phyloP scores from a whole-genome alignment of 2,888 invertebrate genomes.

The Cecidostiba fungosa region DNA sequence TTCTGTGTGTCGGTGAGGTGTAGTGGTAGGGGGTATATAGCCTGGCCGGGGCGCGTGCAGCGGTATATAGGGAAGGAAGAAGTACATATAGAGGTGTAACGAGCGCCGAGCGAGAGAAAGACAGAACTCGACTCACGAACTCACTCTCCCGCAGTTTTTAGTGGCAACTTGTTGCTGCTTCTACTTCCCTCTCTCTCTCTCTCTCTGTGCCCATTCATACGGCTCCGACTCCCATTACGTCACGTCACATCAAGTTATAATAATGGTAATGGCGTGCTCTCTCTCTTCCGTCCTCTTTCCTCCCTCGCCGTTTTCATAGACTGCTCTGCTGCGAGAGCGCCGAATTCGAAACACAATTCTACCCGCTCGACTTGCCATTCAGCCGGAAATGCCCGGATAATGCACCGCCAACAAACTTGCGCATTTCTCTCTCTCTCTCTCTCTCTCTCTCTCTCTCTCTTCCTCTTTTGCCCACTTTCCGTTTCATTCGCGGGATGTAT shows the following conservation, averaged over 20 bases:
- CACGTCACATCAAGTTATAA: conserved; percentile 81
- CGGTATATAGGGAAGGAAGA: conserved; percentile 79
- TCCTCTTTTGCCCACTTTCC: no score
- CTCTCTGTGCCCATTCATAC: conserved; percentile 79
- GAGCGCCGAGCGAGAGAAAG: conserved; percentile 68
- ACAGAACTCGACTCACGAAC: conserved; percentile 80
- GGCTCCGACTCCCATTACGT: conserved; percentile 80
- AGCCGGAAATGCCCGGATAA: conserved; percentile 58
- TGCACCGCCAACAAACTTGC: conserved; percentile 56
- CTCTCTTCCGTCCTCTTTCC: conserved; percentile 17
- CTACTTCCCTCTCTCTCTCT: conserved; percentile 6
- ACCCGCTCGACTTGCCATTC: conserved; percentile 63
- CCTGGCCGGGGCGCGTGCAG: conserved; percentile 69
- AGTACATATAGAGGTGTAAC: conserved; percentile 80
- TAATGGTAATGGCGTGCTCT: conserved; percentile 77
- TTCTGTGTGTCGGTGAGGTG: conserved; percentile 31
- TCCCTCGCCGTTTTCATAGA: conserved; percentile 46
- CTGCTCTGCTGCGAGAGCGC: conserved; percentile 65
- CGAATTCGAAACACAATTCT: conserved; percentile 76
- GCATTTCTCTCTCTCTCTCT: conserved; percentile 17
- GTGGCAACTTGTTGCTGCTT: conserved; percentile 79
- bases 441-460: conserved; percentile 53
- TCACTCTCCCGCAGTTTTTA: conserved; percentile 79
- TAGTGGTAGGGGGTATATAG: conserved; percentile 70
- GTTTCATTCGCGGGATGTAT: conserved; percentile 77